Conservation (phyloP, 1,140 invertebrate species). For the Antheraea mylitta region DNA sequence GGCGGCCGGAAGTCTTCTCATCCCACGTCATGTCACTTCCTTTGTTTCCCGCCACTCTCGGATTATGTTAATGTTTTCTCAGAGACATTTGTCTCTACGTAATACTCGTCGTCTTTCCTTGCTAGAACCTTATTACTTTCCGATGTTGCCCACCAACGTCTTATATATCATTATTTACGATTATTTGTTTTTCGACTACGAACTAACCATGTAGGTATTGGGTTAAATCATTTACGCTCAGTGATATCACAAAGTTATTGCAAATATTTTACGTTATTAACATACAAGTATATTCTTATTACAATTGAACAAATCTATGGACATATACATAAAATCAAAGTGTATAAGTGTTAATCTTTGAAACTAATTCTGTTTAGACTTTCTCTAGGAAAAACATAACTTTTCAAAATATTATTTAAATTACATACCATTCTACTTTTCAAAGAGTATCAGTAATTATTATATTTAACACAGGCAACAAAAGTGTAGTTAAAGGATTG, state of each 20-base stretch:
- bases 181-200: conserved; percentile 26
- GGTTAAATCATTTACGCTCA: not conserved
- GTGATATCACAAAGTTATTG: not conserved
- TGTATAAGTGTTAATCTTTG: too few species aligned
- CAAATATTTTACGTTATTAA: not conserved
- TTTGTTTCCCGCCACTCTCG: conserved; percentile 52
- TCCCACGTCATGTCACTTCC: conserved; percentile 50
- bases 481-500: too few species aligned
- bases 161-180: conserved; percentile 45
- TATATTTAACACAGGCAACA: too few species aligned
- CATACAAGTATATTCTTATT: too few species aligned
- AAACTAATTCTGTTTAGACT: too few species aligned
- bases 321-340: too few species aligned
- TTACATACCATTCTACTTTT: too few species aligned
- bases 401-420: too few species aligned
- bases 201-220: not conserved
- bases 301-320: too few species aligned
- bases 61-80: conserved; percentile 72
- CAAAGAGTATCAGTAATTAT: too few species aligned
- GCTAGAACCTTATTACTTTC: conserved; percentile 53
- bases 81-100: conserved; percentile 68
- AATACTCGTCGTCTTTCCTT: conserved; percentile 55
- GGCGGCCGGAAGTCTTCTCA: conserved; percentile 32
- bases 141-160: conserved; percentile 43
- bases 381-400: too few species aligned